Conservation (phyloP, 2,113 vertebrate genomes). For the Hippolais icterina region DNA sequence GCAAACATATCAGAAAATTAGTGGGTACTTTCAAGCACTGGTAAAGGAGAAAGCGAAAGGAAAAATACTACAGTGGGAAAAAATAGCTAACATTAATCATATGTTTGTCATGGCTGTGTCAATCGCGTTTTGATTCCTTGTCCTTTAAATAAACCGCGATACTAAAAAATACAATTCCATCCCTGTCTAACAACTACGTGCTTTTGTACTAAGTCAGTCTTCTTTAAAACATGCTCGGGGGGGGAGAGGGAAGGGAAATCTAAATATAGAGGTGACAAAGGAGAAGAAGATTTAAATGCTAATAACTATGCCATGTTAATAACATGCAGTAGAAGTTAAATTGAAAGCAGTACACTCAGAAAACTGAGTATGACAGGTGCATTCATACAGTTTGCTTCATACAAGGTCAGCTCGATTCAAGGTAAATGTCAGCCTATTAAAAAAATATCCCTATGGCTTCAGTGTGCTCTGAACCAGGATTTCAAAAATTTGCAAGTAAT, state of each 20-base stretch:
- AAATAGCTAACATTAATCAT: neutral
- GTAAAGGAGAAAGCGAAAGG: neutral
- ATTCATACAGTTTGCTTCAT: neutral
- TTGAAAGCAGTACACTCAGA: neutral
- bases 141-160: neutral
- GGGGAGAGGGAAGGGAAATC: neutral
- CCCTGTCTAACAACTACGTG: neutral
- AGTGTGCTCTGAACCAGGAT: neutral
- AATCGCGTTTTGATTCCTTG: neutral
- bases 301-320: neutral
- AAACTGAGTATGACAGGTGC: neutral
- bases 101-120: neutral
- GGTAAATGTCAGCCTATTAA: neutral
- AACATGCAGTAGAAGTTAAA: neutral
- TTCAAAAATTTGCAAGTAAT: neutral
- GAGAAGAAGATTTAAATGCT: constrained; percentile 1
- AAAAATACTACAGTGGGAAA: neutral
- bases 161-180: neutral
- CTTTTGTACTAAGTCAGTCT: neutral
- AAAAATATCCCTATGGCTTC: neutral
- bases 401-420: neutral
- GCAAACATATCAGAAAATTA: neutral
- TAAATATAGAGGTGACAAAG: neutral
- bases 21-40: neutral
- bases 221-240: neutral